A percentile compares a stretch with the other conserved stretches of the same genome.
Evolutionary conservation across 2,888 invertebrate species (phyloP).

Genomic region (Eupithecia centaureata): DNA sequence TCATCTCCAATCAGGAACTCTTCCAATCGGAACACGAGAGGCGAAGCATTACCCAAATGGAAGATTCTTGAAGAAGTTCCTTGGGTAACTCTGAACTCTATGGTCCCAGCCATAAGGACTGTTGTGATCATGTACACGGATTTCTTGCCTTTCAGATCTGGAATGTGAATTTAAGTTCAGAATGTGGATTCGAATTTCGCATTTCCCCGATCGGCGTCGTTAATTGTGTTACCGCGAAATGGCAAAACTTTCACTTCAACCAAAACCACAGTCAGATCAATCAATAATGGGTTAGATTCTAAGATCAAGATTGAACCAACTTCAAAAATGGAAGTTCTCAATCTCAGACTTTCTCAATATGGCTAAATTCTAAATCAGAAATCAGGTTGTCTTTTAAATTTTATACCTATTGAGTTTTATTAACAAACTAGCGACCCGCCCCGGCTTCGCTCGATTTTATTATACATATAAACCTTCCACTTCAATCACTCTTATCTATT

Average conservation of each 20-base stretch:
- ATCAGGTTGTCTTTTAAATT: too few relatives aligned
- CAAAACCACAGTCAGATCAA: too few relatives aligned
- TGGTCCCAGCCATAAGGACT: constrained; percentile 80
- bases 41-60: constrained; percentile 79
- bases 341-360: too few relatives aligned
- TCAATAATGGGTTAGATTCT: too few relatives aligned
- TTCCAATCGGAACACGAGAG: constrained; percentile 76
- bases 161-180: constrained; percentile 35
- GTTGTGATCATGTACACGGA: constrained; percentile 80
- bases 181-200: neutral
- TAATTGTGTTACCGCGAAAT: neutral
- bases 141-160: constrained; percentile 76
- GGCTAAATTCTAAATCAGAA: too few relatives aligned
- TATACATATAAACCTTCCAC: too few relatives aligned
- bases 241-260: neutral
- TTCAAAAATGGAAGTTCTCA: too few relatives aligned
- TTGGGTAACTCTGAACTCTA: constrained; percentile 78
- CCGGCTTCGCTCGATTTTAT: too few relatives aligned
- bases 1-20: constrained; percentile 76
- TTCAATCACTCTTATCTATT: too few relatives aligned
- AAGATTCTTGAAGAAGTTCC: constrained; percentile 79
- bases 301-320: too few relatives aligned
- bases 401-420: too few relatives aligned
- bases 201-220: neutral
- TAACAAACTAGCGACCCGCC: too few relatives aligned